These are phyloP conservation scores for Forbesichthys agassizii DNA, from an alignment of 2,113 vertebrate species.

Conservation along the genomic window DNA sequence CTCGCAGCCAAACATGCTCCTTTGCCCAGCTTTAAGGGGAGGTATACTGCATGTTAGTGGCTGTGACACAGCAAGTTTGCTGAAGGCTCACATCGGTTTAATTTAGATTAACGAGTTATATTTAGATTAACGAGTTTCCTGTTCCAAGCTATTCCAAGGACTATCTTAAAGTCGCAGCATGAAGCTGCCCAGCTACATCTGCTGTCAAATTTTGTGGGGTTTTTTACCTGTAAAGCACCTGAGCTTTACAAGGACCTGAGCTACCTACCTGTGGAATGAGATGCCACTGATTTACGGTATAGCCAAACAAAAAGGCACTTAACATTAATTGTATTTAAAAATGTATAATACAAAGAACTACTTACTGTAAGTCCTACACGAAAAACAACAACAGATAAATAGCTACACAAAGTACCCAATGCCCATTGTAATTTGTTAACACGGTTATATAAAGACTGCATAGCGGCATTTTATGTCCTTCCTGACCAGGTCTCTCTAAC, in stretches of 20 bases:
- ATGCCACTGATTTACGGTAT: neutral
- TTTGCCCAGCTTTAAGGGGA: neutral
- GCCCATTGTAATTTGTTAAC: neutral
- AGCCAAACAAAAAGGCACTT: too few relatives aligned
- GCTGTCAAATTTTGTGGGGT: neutral
- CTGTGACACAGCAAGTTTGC: slow-evolving; percentile 2
- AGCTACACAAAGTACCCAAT: neutral
- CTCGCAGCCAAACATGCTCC: slow-evolving; percentile 17
- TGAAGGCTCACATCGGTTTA: slow-evolving; percentile 2
- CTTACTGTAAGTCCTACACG: too few relatives aligned
- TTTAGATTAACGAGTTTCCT: slow-evolving; percentile 19
- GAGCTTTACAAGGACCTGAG: too few relatives aligned
- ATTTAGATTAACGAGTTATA: slow-evolving; percentile 24
- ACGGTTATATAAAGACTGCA: neutral
- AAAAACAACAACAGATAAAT: neutral
- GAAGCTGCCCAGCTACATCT: slow-evolving; percentile 1
- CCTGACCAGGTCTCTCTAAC: too few relatives aligned
- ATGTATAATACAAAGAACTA: too few relatives aligned
- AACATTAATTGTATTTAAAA: too few relatives aligned
- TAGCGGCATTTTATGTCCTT: neutral
- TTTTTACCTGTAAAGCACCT: neutral
- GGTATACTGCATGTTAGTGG: neutral
- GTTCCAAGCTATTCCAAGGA: neutral
- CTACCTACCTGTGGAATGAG: neutral
- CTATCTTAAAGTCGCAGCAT: slow-evolving; percentile 20